Evolutionary conservation across 2,797 vertebrate genomes (phyloP).

Genomic region (Tarsius wallacei): DNA sequence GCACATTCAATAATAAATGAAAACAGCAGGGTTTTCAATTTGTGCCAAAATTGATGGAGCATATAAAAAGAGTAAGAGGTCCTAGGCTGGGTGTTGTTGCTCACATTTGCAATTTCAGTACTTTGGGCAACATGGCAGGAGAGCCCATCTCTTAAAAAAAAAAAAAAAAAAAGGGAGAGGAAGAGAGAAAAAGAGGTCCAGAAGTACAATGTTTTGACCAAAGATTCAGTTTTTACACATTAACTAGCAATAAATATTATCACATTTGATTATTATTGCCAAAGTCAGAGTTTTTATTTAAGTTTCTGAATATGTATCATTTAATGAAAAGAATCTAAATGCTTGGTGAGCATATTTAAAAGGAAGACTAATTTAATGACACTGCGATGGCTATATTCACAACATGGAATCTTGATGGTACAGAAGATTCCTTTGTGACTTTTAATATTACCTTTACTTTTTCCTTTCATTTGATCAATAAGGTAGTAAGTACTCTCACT

Average conservation of each 20-base stretch:
- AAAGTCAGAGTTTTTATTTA: background rate
- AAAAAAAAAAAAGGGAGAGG: no score
- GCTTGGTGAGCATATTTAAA: background rate
- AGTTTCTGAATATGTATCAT: background rate
- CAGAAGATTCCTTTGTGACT: background rate
- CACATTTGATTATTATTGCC: background rate
- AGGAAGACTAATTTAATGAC: background rate
- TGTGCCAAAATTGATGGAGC: background rate
- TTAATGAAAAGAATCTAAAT: conserved; percentile 38
- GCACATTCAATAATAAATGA: background rate
- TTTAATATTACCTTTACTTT: background rate
- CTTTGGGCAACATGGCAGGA: no score
- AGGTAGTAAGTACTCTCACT: background rate
- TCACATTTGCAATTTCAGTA: no score
- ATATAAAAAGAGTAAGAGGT: background rate
- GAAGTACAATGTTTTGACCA: background rate
- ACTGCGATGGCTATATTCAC: background rate
- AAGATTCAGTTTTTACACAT: background rate
- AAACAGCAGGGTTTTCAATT: background rate
- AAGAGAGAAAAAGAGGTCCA: conserved; percentile 26
- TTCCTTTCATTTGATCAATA: background rate
- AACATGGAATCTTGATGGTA: background rate
- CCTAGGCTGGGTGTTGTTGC: no score
- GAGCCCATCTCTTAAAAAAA: no score
- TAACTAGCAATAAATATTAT: background rate